Conservation (phyloP, 2,113 vertebrate genomes). For the Hiodon alosoides region DNA sequence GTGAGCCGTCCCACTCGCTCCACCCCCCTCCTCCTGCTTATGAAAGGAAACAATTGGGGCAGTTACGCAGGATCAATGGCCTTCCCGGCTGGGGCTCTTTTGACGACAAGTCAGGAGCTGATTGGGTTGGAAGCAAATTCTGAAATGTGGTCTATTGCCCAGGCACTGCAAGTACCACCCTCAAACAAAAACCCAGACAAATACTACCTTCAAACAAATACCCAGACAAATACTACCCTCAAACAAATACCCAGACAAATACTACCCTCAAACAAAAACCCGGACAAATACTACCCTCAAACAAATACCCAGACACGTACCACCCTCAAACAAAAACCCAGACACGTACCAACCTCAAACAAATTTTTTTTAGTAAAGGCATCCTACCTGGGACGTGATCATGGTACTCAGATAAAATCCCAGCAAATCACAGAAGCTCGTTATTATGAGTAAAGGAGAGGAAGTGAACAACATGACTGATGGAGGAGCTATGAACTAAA, state of each 20-base stretch:
- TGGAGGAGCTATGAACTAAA: no score
- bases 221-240: no score
- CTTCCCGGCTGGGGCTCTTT: constrained; percentile 63
- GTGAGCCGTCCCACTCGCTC: constrained; percentile 60
- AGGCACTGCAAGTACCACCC: constrained; percentile 51
- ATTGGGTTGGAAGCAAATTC: constrained; percentile 38
- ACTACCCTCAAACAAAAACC: neutral
- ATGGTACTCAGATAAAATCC: no score
- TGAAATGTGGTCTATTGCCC: constrained; percentile 56
- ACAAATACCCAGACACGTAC: constrained; percentile 44
- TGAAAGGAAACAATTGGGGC: constrained; percentile 60
- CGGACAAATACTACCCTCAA: no score
- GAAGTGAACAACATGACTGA: no score
- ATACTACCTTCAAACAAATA: no score
- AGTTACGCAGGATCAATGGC: constrained; percentile 57
- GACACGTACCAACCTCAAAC: no score
- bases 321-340: constrained; percentile 30
- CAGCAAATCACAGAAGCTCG: no score
- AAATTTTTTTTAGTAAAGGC: no score
- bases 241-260: neutral
- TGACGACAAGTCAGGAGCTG: constrained; percentile 52
- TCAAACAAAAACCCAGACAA: neutral
- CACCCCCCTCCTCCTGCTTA: constrained; percentile 59
- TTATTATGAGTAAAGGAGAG: no score
- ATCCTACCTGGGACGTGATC: no score